These are phyloP conservation scores for Mormoops blainvillei DNA, from an alignment of 2,113 vertebrate species.

Conservation along the genomic window DNA sequence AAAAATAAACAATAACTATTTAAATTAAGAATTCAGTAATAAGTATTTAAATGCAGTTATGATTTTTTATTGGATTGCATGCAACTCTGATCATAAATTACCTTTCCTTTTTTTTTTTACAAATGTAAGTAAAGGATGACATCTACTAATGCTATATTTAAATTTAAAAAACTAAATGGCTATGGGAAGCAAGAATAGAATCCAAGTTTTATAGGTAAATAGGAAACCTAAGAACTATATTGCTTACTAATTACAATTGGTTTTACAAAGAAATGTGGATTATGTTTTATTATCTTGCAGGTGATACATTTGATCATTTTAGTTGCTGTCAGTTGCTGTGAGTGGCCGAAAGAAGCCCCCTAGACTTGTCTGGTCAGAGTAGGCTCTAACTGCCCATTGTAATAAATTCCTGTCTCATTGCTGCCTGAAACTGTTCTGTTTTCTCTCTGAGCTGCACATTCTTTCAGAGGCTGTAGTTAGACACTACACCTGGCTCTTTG, in stretches of 20 bases:
- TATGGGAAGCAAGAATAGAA: background rate
- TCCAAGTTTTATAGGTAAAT: background rate
- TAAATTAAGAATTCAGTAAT: background rate
- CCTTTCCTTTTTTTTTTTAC: background rate
- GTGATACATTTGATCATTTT: background rate
- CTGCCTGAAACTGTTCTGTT: slow-evolving; percentile 25
- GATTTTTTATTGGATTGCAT: background rate
- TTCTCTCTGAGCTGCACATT: slow-evolving; percentile 13
- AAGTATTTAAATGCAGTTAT: background rate
- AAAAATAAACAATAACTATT: background rate
- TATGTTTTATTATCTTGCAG: background rate
- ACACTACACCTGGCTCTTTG: slow-evolving; percentile 37
- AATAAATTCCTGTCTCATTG: slow-evolving; percentile 15
- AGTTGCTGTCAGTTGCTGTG: background rate
- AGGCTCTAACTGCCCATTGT: slow-evolving; percentile 4
- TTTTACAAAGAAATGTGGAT: background rate
- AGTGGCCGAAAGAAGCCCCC: background rate
- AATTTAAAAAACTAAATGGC: background rate
- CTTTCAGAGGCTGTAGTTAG: slow-evolving; percentile 35
- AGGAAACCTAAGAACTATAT: background rate
- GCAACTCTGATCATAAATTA: background rate
- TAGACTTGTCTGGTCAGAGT: slow-evolving; percentile 7
- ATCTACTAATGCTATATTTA: background rate
- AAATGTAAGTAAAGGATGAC: background rate
- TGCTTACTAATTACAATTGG: background rate